A percentile compares a stretch with the other conserved stretches of the same genome.
These are phyloP conservation scores for Agrotis ipsilon DNA, from an alignment of 2,888 invertebrate species.

Conservation along the genomic window DNA sequence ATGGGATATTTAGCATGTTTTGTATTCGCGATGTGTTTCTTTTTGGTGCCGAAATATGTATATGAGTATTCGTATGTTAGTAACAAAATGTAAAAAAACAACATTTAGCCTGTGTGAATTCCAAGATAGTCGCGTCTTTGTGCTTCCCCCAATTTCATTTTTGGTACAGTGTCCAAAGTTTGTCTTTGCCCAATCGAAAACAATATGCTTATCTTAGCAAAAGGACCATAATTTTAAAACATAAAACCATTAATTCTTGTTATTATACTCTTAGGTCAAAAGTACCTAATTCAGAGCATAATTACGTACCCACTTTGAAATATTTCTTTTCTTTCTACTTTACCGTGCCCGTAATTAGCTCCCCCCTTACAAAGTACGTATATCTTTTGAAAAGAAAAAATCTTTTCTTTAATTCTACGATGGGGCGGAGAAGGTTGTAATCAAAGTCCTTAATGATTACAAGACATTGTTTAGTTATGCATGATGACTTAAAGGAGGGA, in stretches of 20 bases:
- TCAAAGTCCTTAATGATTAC: conserved; percentile 67
- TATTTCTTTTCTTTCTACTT: conserved; percentile 74
- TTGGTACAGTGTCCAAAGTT: not conserved
- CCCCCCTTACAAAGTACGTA: conserved; percentile 54
- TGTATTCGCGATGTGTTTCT: too few species aligned
- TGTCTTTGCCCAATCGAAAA: conserved; percentile 1
- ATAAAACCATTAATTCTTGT: conserved; percentile 53
- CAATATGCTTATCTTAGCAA: not conserved
- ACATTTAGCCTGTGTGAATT: too few species aligned
- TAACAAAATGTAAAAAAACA: too few species aligned
- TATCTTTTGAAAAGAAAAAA: conserved; percentile 62
- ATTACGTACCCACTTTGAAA: conserved; percentile 73
- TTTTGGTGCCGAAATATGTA: too few species aligned
- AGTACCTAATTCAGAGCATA: conserved; percentile 70
- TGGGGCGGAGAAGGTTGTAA: conserved; percentile 40
- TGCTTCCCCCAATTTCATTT: not conserved
- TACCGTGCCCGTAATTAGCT: conserved; percentile 69
- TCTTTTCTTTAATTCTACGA: conserved; percentile 66
- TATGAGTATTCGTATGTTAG: too few species aligned
- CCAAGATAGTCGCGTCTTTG: too few species aligned
- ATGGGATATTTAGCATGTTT: not conserved
- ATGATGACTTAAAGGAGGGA: conserved; percentile 13
- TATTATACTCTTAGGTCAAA: conserved; percentile 62
- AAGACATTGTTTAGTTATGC: conserved; percentile 59
- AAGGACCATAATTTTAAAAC: conserved; percentile 34